These are phyloP conservation scores for Hiodon alosoides DNA, from an alignment of 2,113 vertebrate species.

Conservation along the genomic window DNA sequence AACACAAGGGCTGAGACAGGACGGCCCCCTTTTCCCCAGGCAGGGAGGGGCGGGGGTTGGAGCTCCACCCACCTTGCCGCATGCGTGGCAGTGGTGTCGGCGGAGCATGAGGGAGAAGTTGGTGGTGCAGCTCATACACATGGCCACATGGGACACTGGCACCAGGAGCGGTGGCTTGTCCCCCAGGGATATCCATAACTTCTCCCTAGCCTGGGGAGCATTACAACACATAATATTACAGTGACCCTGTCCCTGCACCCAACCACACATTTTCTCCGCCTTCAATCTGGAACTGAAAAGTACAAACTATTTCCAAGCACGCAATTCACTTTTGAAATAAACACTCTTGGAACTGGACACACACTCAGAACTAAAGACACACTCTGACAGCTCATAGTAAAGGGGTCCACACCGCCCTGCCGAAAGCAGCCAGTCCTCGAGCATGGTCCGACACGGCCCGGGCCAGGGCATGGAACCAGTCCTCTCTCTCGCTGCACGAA, in stretches of 20 bases:
- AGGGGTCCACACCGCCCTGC: constrained; percentile 48
- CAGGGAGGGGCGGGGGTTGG: neutral
- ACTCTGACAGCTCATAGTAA: neutral
- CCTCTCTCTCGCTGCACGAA: constrained; percentile 82
- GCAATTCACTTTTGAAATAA: too few relatives aligned
- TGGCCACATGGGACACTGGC: constrained; percentile 83
- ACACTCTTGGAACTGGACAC: too few relatives aligned
- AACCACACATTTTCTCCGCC: neutral
- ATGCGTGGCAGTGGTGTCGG: constrained; percentile 90
- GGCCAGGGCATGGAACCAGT: constrained; percentile 84
- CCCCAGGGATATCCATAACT: constrained; percentile 77
- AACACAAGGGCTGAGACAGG: constrained; percentile 1
- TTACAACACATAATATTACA: neutral
- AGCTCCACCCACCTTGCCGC: constrained; percentile 79
- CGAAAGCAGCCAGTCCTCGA: constrained; percentile 62
- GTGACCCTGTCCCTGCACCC: neutral
- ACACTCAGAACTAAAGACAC: neutral
- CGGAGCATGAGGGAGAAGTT: constrained; percentile 90
- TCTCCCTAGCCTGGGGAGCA: constrained; percentile 69
- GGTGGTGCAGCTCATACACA: constrained; percentile 95
- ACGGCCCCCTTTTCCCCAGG: neutral
- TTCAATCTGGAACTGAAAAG: too few relatives aligned
- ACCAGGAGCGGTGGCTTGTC: constrained; percentile 84
- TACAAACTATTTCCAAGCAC: too few relatives aligned
- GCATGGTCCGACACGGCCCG: constrained; percentile 76